A percentile compares a stretch with the other conserved stretches of the same genome.
Conservation (phyloP, 2,797 vertebrate genomes). For the Sebastes flavidus region DNA sequence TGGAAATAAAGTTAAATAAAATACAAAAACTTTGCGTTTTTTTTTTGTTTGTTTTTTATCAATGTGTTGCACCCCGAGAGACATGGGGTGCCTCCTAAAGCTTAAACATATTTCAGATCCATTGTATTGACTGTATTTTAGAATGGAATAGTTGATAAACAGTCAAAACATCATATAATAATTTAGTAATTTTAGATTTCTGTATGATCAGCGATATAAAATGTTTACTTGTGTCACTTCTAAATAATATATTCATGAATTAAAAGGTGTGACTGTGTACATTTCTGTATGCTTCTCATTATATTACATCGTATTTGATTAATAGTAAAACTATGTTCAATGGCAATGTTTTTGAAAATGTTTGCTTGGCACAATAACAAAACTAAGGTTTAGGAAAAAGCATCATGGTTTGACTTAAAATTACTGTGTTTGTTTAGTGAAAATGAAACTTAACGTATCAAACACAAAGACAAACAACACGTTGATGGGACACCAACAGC, state of each 20-base stretch:
- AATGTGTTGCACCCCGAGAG: neutral
- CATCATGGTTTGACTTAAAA: too few relatives aligned
- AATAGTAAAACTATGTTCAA: neutral
- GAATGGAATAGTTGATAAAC: neutral
- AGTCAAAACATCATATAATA: neutral
- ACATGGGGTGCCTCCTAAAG: neutral
- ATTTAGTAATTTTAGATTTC: too few relatives aligned
- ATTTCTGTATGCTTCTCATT: neutral
- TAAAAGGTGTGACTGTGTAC: neutral
- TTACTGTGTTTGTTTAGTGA: too few relatives aligned
- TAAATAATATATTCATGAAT: neutral
- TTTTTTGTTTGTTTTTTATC: neutral
- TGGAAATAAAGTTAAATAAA: neutral
- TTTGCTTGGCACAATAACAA: neutral
- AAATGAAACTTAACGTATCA: too few relatives aligned
- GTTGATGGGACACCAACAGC: too few relatives aligned
- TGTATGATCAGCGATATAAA: neutral
- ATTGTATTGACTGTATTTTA: neutral
- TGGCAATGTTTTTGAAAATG: neutral
- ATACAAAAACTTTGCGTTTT: neutral
- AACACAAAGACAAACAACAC: too few relatives aligned
- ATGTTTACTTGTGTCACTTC: neutral
- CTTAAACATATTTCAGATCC: neutral
- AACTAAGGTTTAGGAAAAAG: too few relatives aligned
- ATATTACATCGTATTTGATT: neutral